Percentiles rank a stretch among this genome's conserved stretches.
These are phyloP conservation scores for Arizona elegans DNA, from an alignment of 2,113 vertebrate genomes.

Conservation along the genomic window DNA sequence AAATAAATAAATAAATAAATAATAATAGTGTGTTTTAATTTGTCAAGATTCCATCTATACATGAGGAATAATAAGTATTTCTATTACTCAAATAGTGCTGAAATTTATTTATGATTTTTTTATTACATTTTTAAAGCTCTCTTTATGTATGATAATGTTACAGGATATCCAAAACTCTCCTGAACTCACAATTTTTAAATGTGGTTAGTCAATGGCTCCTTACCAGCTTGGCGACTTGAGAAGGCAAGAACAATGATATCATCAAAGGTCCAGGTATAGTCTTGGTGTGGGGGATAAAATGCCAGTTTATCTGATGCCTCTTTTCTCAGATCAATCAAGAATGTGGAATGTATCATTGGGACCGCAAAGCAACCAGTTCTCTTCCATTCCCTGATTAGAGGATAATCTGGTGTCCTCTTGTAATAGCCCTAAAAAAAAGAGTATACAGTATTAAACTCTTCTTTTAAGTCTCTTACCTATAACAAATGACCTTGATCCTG, in stretches of 20 bases:
- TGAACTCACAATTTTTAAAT: neutral
- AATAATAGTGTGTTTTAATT: neutral
- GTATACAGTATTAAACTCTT: neutral
- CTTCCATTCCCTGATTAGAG: slow-evolving; percentile 93
- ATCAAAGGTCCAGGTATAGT: slow-evolving; percentile 96
- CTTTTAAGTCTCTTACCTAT: neutral
- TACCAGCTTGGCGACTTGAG: slow-evolving; percentile 90
- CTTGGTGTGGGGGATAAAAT: slow-evolving; percentile 88
- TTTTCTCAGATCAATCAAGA: slow-evolving; percentile 89
- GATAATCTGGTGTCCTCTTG: slow-evolving; percentile 88
- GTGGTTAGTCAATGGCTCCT: neutral
- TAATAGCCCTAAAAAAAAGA: slow-evolving; percentile 85
- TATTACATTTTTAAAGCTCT: neutral
- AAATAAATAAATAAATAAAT: no score
- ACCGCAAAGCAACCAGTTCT: slow-evolving; percentile 85
- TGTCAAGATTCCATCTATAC: neutral
- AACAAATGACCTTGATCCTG: neutral
- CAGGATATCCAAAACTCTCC: neutral
- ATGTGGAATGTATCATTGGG: slow-evolving; percentile 95
- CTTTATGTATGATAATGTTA: neutral
- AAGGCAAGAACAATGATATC: slow-evolving; percentile 98
- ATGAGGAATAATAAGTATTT: neutral
- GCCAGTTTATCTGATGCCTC: slow-evolving; percentile 76
- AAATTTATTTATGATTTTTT: neutral
- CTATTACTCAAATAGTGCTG: neutral